Base-by-base conservation (phyloP, 2,113 vertebrate genomes). In the Hydrochoerus hydrochaeris region DNA sequence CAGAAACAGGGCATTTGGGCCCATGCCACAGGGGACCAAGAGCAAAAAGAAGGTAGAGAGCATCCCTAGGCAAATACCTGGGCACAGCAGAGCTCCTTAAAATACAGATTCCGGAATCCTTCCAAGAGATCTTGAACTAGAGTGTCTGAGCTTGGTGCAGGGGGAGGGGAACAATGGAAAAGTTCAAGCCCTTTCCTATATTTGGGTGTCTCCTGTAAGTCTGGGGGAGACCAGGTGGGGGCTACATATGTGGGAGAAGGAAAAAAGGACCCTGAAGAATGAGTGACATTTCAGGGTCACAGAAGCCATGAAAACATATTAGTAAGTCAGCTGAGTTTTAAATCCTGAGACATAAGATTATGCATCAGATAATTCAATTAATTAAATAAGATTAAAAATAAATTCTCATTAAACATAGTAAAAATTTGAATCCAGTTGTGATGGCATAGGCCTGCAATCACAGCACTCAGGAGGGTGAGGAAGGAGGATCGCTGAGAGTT, bases 261-360 rank as follows among this genome's bases (percentile, higher is more conserved):
- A 85, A 80, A 69, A 73, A 30, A 83, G 44, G 1, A 6, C 6
- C 5, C 4, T 4, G 17, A 86, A 28, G 28, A 38, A 52, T 24
- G 17, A 5, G 24, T 3, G 41, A 16, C 49, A 28, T 0, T 20
- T 11, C 20, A 54, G 44, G 7, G n/a, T 10, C 22, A 28, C 1
- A 30, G n/a, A 77, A 85, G 24, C 10, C 32, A 19, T 92, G 52
- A 44, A 82, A 92, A 30, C 38, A 30, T 62, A 32, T 63, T 81
- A 52, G 17, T 41, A 88, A 94, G 67, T 82, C 8, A 85, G 44
- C 28, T 63, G 32, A 85, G 38, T 52, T 57, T 22, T 46, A 77
- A 69, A 35, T 78, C 26, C 54, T 84, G 73, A 94, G 65, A 89
- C 88, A 85, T 83, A 71, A 95, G n/a, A 75, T 81, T 46, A 49